Percentiles rank a stretch among this genome's conserved stretches.
Conservation (phyloP, 2,888 invertebrate species). For the Plebejus melissa region DNA sequence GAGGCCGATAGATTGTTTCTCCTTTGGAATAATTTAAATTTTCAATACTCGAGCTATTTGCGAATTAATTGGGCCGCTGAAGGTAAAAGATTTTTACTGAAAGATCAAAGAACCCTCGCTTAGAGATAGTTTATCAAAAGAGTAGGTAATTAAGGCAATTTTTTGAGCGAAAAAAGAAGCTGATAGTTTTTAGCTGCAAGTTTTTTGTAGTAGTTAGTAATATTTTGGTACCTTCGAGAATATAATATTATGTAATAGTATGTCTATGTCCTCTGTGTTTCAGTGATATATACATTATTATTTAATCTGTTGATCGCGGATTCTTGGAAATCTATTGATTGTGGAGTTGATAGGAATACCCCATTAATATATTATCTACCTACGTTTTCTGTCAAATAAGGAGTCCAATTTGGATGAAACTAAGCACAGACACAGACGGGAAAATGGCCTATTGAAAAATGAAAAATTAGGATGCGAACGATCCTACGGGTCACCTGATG, state of each 20-base stretch:
- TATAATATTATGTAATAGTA: too few relatives aligned
- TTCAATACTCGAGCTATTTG: slow-evolving; percentile 10
- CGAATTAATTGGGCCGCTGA: neutral
- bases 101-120: neutral
- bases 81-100: slow-evolving; percentile 6
- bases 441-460: too few relatives aligned
- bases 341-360: too few relatives aligned
- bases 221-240: neutral
- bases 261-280: neutral
- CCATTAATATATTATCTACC: too few relatives aligned
- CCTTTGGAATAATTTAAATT: slow-evolving; percentile 16
- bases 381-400: too few relatives aligned
- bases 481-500: too few relatives aligned
- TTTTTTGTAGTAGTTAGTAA: neutral
- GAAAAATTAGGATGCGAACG: too few relatives aligned
- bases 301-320: too few relatives aligned
- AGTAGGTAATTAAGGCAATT: neutral
- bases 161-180: neutral
- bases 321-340: too few relatives aligned
- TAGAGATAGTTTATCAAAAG: neutral
- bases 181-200: neutral
- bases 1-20: neutral
- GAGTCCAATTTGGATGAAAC: too few relatives aligned
- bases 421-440: too few relatives aligned
- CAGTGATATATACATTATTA: neutral